These are phyloP conservation scores for Ctenochaetus hawaiiensis DNA, from an alignment of 2,797 vertebrate species.

Conservation along the genomic window DNA sequence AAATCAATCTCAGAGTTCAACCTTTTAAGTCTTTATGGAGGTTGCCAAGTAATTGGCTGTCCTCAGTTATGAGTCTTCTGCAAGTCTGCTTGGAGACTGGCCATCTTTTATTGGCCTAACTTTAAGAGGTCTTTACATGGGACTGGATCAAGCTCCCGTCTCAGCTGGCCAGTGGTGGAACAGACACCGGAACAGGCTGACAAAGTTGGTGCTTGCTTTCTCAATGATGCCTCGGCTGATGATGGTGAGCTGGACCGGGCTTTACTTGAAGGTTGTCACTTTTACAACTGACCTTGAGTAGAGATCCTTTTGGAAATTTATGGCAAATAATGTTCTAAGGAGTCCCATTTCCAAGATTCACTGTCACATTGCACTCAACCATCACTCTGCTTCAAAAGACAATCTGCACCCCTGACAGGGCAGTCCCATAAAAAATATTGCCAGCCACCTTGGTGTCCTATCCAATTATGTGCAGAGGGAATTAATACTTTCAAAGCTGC, in stretches of 20 bases:
- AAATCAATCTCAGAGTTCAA: conserved; percentile 45
- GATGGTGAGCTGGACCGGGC: conserved; percentile 65
- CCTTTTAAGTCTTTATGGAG: conserved; percentile 56
- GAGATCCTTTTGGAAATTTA: conserved; percentile 89
- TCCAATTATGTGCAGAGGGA: conserved; percentile 93
- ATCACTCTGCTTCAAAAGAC: conserved; percentile 89
- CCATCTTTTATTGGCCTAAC: conserved; percentile 37
- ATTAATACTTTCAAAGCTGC: conserved; percentile 94
- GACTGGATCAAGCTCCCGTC: conserved; percentile 74
- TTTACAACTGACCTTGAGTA: conserved; percentile 89
- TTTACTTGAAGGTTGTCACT: conserved; percentile 82
- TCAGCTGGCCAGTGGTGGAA: conserved; percentile 69
- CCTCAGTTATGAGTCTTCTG: conserved; percentile 39
- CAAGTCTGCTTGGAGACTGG: conserved; percentile 28
- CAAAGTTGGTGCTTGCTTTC: conserved; percentile 40
- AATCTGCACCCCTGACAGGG: conserved; percentile 90
- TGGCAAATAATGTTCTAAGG: conserved; percentile 88
- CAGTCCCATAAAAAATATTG: conserved; percentile 91
- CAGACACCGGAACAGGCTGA: conserved; percentile 62
- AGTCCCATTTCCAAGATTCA: conserved; percentile 92
- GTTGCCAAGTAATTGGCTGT: conserved; percentile 56
- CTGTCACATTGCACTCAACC: conserved; percentile 89
- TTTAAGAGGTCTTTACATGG: conserved; percentile 57
- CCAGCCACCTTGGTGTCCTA: conserved; percentile 87
- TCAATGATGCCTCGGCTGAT: conserved; percentile 56